Percentiles rank a stretch among this genome's conserved stretches.
These are phyloP conservation scores for Nematostella vectensis DNA, from an alignment of 92 coral and sea anemone species.

Conservation along the genomic window DNA sequence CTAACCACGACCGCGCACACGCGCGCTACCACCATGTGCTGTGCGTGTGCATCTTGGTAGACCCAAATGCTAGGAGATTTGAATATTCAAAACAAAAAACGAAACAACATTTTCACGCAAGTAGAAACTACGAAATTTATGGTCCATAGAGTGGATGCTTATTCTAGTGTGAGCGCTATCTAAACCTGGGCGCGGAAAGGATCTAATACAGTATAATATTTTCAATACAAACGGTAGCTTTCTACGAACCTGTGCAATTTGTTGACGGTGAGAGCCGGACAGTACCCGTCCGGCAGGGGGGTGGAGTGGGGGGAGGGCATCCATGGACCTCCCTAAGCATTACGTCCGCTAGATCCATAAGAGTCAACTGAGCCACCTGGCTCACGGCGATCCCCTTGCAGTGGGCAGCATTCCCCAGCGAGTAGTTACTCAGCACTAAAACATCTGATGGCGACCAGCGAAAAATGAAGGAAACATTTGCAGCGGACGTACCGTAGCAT, in stretches of 20 bases:
- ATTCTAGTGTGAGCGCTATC: no score
- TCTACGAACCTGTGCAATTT: constrained; percentile 35
- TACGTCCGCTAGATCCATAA: constrained; percentile 10
- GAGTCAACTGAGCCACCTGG: constrained; percentile 4
- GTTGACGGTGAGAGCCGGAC: not conserved
- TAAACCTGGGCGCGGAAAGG: no score
- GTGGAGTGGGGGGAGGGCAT: constrained; percentile 20
- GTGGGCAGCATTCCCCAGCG: constrained; percentile 29
- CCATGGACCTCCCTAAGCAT: constrained; percentile 15
- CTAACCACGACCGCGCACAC: no score
- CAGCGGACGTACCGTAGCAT: constrained; percentile 20
- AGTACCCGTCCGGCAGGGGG: constrained; percentile 35
- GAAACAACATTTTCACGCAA: no score
- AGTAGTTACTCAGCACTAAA: constrained; percentile 31
- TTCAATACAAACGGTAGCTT: no score
- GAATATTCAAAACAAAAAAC: no score
- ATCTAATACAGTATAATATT: no score
- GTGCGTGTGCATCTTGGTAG: no score
- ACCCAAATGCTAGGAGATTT: no score
- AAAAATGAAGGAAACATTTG: constrained; percentile 41
- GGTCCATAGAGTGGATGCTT: no score
- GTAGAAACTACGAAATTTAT: no score
- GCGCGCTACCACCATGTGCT: no score
- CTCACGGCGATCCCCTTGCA: constrained; percentile 18
- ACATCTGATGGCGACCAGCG: constrained; percentile 39